A percentile compares a stretch with the other conserved stretches of the same genome.
phyloP scores from a whole-genome alignment of 2,888 invertebrate genomes.

The Ormyrus rosae region DNA sequence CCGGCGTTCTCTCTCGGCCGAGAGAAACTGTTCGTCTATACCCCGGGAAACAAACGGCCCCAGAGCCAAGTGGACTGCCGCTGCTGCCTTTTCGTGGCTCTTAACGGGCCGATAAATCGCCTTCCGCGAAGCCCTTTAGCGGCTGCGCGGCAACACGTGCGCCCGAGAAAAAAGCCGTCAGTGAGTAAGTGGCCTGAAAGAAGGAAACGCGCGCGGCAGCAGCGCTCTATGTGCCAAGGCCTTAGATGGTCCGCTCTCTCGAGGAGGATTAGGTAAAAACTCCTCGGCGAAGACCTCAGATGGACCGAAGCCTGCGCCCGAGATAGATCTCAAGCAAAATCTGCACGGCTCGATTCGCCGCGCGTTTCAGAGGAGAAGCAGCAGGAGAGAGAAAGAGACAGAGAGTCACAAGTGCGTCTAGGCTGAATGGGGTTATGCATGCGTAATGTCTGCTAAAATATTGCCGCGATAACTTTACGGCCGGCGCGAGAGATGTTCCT shows the following conservation, averaged over 20 bases:
- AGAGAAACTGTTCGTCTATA: no score
- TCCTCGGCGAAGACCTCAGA: neutral
- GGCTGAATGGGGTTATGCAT: neutral
- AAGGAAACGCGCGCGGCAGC: slow-evolving; percentile 17
- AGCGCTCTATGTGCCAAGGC: neutral
- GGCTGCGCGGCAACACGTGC: neutral
- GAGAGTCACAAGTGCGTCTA: neutral
- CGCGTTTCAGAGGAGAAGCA: neutral
- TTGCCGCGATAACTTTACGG: no score
- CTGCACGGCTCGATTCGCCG: no score
- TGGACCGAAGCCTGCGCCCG: no score
- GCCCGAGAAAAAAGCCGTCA: neutral
- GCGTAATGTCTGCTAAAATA: no score
- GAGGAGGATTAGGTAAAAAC: slow-evolving; percentile 19
- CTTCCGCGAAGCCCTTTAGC: slow-evolving; percentile 26
- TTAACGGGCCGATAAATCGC: slow-evolving; percentile 31
- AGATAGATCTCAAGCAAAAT: no score
- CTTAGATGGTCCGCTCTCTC: slow-evolving; percentile 34
- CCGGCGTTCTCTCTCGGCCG: no score
- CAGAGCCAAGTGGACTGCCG: no score
- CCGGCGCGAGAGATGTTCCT: no score
- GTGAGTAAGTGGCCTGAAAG: neutral
- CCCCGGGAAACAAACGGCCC: no score
- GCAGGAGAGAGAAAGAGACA: neutral
- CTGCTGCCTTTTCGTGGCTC: no score